A percentile compares a stretch with the other conserved stretches of the same genome.
These are phyloP conservation scores for Spisula subtruncata DNA, from an alignment of 2,888 invertebrate species.

Conservation along the genomic window DNA sequence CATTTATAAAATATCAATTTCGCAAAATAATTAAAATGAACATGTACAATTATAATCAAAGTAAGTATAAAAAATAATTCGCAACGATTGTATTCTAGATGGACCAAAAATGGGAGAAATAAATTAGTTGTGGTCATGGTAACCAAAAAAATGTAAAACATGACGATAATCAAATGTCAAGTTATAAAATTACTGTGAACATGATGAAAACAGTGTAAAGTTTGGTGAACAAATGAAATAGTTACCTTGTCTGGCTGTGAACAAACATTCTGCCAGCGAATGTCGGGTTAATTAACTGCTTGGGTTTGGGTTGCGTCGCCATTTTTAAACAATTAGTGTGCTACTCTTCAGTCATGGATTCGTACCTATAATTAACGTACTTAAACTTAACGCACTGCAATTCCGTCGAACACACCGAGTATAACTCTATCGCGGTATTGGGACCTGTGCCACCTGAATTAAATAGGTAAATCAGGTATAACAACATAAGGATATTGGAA, in stretches of 20 bases:
- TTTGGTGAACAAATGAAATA: neutral
- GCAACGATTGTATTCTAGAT: too few species aligned
- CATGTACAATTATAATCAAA: too few species aligned
- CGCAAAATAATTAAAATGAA: too few species aligned
- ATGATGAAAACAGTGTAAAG: neutral
- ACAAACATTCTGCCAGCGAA: conserved; percentile 80
- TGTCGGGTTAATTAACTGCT: conserved; percentile 69
- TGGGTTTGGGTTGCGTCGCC: conserved; percentile 58
- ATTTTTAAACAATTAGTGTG: conserved; percentile 63
- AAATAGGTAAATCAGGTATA: too few species aligned
- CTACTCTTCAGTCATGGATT: conserved; percentile 25
- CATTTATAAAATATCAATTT: too few species aligned
- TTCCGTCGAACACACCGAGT: neutral
- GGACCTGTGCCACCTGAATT: too few species aligned
- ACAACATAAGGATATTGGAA: too few species aligned
- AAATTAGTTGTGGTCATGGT: neutral
- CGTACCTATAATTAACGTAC: conserved; percentile 9
- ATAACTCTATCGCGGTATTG: too few species aligned
- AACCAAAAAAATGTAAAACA: neutral
- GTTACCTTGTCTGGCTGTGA: conserved; percentile 77
- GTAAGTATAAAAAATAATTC: too few species aligned
- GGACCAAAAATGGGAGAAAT: neutral
- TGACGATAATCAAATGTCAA: neutral
- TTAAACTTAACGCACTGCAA: neutral
- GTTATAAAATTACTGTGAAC: neutral